phyloP scores from a whole-genome alignment of 2,113 vertebrate genomes.

The Nicator chloris region DNA sequence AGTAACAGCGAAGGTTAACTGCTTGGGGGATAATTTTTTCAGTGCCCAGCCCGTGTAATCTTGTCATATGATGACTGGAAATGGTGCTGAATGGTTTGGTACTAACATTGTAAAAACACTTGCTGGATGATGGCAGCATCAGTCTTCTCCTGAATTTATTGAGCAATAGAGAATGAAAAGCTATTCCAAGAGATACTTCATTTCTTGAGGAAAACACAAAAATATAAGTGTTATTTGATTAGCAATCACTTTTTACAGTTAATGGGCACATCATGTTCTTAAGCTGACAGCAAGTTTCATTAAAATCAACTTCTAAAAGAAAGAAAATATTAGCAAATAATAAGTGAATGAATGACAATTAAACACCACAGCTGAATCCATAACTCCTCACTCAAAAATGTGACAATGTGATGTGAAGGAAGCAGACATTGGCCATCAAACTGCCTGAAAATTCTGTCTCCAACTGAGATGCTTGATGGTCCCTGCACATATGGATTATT shows the following conservation, averaged over 20 bases:
- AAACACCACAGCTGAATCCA: not conserved
- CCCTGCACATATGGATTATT: not conserved
- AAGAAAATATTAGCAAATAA: not conserved
- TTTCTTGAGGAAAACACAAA: not conserved
- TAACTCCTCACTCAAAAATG: not conserved
- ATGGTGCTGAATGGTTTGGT: not conserved
- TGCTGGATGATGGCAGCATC: not conserved
- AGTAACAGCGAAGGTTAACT: not conserved
- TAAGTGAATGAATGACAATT: not conserved
- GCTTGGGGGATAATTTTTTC: not conserved
- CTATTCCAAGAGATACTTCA: not conserved
- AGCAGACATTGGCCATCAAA: not conserved
- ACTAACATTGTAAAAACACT: not conserved
- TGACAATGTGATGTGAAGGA: fast-evolving
- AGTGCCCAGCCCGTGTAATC: fast-evolving
- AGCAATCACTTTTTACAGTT: not conserved
- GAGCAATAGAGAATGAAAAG: not conserved
- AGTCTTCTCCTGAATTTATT: not conserved
- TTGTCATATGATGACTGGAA: not conserved
- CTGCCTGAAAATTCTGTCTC: not conserved
- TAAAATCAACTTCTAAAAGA: not conserved
- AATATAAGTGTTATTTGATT: not conserved
- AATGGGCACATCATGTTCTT: not conserved
- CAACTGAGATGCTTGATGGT: fast-evolving
- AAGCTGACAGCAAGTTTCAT: not conserved